Evolutionary conservation across 2,113 vertebrate genomes (phyloP).

Genomic region (Ictalurus furcatus): DNA sequence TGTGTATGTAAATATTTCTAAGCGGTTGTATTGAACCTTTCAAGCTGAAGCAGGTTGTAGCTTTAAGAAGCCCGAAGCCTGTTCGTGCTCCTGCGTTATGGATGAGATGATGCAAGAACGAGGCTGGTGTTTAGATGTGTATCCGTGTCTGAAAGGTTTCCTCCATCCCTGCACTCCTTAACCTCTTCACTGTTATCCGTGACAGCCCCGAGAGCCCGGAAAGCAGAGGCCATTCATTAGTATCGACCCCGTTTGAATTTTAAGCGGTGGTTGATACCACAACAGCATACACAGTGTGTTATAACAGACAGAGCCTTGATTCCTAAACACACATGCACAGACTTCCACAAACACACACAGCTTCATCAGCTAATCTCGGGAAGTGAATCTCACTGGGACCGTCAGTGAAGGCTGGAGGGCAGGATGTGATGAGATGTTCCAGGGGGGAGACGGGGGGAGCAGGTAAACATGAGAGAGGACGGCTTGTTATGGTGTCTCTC

Average conservation of each 20-base stretch:
- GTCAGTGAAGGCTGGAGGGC: constrained; percentile 2
- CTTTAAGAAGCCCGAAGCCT: background rate
- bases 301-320: constrained; percentile 29
- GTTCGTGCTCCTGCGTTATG: background rate
- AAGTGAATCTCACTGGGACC: background rate
- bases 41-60: background rate
- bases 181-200: constrained; percentile 43
- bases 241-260: constrained; percentile 53
- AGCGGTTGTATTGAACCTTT: background rate
- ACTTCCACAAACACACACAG: background rate
- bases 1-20: too few relatives aligned
- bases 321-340: background rate
- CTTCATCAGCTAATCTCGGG: constrained; percentile 11
- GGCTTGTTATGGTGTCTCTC: constrained; percentile 10
- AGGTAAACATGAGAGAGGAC: background rate
- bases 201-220: constrained; percentile 30
- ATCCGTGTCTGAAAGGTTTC: constrained; percentile 21
- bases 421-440: background rate
- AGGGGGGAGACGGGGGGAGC: background rate
- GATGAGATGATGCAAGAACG: background rate
- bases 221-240: constrained; percentile 55
- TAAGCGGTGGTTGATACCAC: constrained; percentile 25
- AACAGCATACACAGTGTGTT: constrained; percentile 34
- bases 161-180: constrained; percentile 17
- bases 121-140: constrained; percentile 1